Evolutionary conservation across 2,888 invertebrate genomes (phyloP).

Genomic region (Chloromyia formosa): DNA sequence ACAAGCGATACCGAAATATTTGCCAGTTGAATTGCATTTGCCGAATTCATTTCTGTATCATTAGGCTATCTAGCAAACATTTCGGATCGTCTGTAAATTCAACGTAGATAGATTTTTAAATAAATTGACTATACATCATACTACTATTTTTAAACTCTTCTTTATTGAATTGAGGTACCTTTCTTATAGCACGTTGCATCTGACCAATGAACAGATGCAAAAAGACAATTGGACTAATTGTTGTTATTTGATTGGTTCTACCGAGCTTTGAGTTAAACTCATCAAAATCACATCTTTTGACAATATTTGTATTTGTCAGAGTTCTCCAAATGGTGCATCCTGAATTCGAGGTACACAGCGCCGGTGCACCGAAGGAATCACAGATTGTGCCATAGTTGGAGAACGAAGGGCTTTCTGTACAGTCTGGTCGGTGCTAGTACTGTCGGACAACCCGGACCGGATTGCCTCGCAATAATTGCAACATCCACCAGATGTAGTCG

Average conservation of each 20-base stretch:
- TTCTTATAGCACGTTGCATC: conserved; percentile 50
- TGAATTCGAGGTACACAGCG: background rate
- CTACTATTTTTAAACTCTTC: conserved; percentile 40
- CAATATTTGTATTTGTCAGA: background rate
- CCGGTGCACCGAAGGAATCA: background rate
- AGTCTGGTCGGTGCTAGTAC: conserved; percentile 10
- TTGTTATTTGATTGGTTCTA: conserved; percentile 58
- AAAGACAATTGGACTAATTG: conserved; percentile 66
- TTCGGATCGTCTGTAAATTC: too few relatives aligned
- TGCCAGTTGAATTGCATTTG: too few relatives aligned
- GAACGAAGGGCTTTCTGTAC: conserved; percentile 24
- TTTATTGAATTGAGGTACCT: conserved; percentile 47
- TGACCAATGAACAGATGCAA: conserved; percentile 61
- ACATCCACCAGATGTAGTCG: background rate
- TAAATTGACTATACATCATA: conserved; percentile 30
- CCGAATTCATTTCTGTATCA: too few relatives aligned
- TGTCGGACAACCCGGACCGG: background rate
- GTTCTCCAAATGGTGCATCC: conserved; percentile 21
- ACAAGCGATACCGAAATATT: too few relatives aligned
- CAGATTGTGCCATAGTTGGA: conserved; percentile 31
- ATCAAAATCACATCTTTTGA: background rate
- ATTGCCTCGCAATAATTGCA: conserved; percentile 15
- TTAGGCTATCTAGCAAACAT: too few relatives aligned
- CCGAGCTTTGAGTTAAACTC: background rate
- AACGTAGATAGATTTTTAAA: background rate